Evolutionary conservation across 92 coral and sea anemone species (phyloP).

Genomic region (Epizoanthus stellaris): DNA sequence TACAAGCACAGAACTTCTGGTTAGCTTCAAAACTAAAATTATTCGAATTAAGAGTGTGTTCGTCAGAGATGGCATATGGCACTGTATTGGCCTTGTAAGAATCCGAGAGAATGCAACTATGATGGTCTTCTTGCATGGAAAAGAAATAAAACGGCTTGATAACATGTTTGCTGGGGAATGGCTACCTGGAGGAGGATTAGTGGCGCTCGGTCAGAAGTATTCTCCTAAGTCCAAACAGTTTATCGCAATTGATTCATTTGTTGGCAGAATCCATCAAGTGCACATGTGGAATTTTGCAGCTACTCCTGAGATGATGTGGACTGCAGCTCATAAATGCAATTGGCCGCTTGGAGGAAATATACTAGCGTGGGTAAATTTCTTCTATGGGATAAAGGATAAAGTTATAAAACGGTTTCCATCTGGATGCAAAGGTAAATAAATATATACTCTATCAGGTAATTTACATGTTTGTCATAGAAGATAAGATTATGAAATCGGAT

Average conservation of each 20-base stretch:
- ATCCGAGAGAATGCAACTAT: constrained; percentile 4
- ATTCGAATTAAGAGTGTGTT: constrained; percentile 28
- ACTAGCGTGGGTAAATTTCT: constrained; percentile 56
- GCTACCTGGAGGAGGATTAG: constrained; percentile 60
- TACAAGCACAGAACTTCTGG: constrained; percentile 35
- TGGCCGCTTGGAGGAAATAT: constrained; percentile 71
- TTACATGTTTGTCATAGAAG: too few species aligned
- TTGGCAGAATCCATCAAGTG: constrained; percentile 60
- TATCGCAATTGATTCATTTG: constrained; percentile 43
- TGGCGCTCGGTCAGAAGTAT: constrained; percentile 62
- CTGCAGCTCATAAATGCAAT: constrained; percentile 69
- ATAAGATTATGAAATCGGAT: too few species aligned
- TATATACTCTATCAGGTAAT: too few species aligned
- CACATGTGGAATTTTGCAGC: constrained; percentile 62
- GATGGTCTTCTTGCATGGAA: constrained; percentile 48
- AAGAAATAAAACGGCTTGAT: not conserved
- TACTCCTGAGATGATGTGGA: constrained; percentile 64
- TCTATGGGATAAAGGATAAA: constrained; percentile 49
- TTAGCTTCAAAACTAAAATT: constrained; percentile 45
- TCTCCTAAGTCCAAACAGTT: constrained; percentile 3
- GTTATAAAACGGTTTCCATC: constrained; percentile 52
- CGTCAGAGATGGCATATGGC: constrained; percentile 63
- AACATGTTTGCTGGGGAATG: constrained; percentile 16
- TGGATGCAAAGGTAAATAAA: constrained; percentile 57
- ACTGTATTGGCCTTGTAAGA: constrained; percentile 62